phyloP scores from a whole-genome alignment of 37 sponge, comb jelly and placozoan genomes.

The Chondrilla cf. caribensis region DNA sequence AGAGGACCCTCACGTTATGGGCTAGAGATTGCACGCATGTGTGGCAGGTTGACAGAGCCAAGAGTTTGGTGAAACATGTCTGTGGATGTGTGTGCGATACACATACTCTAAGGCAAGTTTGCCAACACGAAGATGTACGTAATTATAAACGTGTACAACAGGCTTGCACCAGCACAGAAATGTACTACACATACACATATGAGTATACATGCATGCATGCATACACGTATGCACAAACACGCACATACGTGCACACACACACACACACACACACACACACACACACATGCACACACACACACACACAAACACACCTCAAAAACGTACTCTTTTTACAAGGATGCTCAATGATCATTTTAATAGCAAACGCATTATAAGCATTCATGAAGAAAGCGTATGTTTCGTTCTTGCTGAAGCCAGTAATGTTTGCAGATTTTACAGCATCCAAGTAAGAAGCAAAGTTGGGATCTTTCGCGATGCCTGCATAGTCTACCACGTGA shows the following conservation, averaged over 20 bases:
- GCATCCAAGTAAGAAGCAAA: slow-evolving; percentile 45
- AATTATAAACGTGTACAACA: too few species aligned
- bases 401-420: slow-evolving; percentile 25
- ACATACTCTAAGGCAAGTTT: too few species aligned
- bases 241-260: not conserved
- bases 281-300: not conserved
- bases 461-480: slow-evolving; percentile 37
- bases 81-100: too few species aligned
- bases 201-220: not conserved
- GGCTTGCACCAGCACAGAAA: too few species aligned
- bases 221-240: not conserved
- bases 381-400: slow-evolving; percentile 73
- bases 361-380: slow-evolving; percentile 76
- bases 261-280: not conserved
- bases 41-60: too few species aligned
- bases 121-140: too few species aligned
- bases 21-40: too few species aligned
- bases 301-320: not conserved
- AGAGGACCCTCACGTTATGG: too few species aligned
- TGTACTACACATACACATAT: too few species aligned
- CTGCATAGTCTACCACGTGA: slow-evolving; percentile 58
- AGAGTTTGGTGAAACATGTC: too few species aligned
- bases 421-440: slow-evolving; percentile 32
- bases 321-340: slow-evolving; percentile 33
- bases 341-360: slow-evolving; percentile 73